Percentiles rank a stretch among this genome's conserved stretches.
These are phyloP conservation scores for Martes martes DNA, from an alignment of 2,113 vertebrate genomes.

Conservation along the genomic window DNA sequence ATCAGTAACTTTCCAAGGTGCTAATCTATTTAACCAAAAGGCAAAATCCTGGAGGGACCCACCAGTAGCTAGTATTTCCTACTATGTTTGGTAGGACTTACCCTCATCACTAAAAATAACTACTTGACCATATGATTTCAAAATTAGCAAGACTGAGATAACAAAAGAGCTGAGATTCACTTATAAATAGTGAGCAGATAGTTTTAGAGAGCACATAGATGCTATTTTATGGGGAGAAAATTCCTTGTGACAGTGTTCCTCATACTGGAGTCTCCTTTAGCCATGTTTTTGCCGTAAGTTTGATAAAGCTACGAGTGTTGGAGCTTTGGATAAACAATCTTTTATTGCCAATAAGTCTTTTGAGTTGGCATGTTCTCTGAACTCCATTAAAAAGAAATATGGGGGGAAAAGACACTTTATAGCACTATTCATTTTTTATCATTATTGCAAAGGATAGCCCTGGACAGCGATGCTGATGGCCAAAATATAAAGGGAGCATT, in stretches of 20 bases:
- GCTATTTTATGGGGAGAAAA: not conserved
- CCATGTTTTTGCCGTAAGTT: not conserved
- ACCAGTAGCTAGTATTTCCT: not conserved
- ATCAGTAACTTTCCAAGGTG: not conserved
- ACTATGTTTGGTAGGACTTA: not conserved
- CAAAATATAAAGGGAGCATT: not conserved
- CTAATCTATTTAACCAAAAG: not conserved
- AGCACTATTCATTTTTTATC: not conserved
- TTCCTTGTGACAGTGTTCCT: not conserved
- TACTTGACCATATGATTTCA: not conserved
- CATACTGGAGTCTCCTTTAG: not conserved
- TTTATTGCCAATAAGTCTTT: not conserved
- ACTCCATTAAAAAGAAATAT: not conserved
- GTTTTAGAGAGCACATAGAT: not conserved
- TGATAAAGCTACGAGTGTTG: not conserved
- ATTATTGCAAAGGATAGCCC: not conserved
- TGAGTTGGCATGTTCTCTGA: not conserved
- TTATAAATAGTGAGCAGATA: not conserved
- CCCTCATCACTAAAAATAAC: not conserved
- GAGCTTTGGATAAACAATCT: not conserved
- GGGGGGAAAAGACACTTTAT: not conserved
- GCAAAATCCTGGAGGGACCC: not conserved
- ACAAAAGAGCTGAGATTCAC: not conserved
- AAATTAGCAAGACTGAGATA: not conserved
- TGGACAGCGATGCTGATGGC: not conserved